phyloP scores from a whole-genome alignment of 2,888 invertebrate genomes.

The Zootermopsis nevadensis region DNA sequence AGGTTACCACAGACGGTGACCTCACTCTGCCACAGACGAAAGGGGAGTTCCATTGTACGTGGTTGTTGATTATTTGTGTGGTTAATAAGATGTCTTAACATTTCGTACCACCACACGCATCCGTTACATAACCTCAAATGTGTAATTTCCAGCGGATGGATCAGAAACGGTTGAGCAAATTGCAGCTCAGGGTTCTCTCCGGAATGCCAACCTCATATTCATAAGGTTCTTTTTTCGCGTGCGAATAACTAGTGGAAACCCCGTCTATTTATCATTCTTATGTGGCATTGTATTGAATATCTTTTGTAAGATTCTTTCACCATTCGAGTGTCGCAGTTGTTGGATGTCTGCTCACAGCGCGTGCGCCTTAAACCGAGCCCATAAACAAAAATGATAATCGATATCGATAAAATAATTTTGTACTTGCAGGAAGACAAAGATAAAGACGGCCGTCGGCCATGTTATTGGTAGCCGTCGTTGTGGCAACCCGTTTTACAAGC shows the following conservation, averaged over 20 bases:
- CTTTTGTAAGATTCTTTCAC: too few relatives aligned
- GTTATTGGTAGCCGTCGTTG: too few relatives aligned
- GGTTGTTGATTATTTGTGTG: background rate
- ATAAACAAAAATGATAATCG: too few relatives aligned
- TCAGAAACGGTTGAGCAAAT: background rate
- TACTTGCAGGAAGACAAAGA: too few relatives aligned
- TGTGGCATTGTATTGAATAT: too few relatives aligned
- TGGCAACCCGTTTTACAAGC: too few relatives aligned
- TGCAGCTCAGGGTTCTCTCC: background rate
- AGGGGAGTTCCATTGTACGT: background rate
- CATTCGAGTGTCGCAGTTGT: too few relatives aligned
- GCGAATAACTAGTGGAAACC: background rate
- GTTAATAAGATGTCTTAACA: background rate
- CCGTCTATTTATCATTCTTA: too few relatives aligned
- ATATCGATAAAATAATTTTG: too few relatives aligned
- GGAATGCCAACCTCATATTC: background rate
- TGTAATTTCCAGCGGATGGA: background rate
- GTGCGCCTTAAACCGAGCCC: too few relatives aligned
- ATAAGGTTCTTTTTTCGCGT: background rate
- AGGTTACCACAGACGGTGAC: background rate
- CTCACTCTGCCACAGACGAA: background rate
- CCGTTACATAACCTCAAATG: conserved; percentile 12
- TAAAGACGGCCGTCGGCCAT: too few relatives aligned
- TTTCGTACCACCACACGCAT: background rate
- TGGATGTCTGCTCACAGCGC: too few relatives aligned